Evolutionary conservation across 2,888 invertebrate genomes (phyloP).

Genomic region (Macrophya alboannulata): DNA sequence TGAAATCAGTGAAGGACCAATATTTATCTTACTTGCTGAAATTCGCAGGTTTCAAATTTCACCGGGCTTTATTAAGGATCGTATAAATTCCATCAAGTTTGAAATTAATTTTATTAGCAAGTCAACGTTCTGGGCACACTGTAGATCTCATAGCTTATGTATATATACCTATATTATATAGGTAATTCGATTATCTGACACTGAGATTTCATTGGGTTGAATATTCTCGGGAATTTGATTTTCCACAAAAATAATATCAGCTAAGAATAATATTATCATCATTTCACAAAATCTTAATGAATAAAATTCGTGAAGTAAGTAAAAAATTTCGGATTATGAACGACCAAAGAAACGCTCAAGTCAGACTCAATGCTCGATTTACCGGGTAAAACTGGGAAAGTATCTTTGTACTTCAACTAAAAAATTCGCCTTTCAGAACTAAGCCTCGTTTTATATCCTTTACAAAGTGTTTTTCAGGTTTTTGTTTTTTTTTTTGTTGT

Average conservation of each 20-base stretch:
- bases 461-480: not conserved
- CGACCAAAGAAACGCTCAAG: constrained; percentile 19
- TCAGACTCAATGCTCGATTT: constrained; percentile 40
- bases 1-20: not conserved
- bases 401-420: not conserved
- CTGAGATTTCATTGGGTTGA: not conserved
- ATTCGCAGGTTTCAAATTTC: not conserved
- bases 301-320: not conserved
- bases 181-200: not conserved
- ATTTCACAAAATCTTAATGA: too few relatives aligned
- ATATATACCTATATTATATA: not conserved
- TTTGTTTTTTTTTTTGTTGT: not conserved
- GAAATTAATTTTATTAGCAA: not conserved
- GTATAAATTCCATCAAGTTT: constrained; percentile 11
- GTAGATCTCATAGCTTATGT: too few relatives aligned
- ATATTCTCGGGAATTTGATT: not conserved
- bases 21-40: not conserved
- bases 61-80: not conserved
- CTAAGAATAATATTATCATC: not conserved
- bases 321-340: constrained; percentile 5
- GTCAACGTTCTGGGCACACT: not conserved
- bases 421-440: not conserved
- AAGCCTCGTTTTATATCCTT: not conserved
- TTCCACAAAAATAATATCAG: not conserved
- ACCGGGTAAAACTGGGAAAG: not conserved